Evolutionary conservation across 2,113 vertebrate species (phyloP), one percentile per base, ranked within the genome.

Genomic region (Psilopogon haemacephalus): DNA sequence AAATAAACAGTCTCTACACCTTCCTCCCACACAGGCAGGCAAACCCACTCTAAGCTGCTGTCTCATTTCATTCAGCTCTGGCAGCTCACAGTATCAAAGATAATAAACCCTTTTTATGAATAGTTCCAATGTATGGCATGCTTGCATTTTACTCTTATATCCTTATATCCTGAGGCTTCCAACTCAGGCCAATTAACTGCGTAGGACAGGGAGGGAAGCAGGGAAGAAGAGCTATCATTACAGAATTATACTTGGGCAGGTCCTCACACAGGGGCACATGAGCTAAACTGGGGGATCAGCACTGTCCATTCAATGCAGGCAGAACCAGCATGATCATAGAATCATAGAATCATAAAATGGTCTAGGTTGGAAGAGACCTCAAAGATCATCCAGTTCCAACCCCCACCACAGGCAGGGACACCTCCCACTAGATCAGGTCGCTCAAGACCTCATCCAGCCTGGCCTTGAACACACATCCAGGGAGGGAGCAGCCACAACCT

Each of bases 1-100:
- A 97, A 96, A 95, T 75, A 95, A 94, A 94, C 75, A 88, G 69
- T 71, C 63, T 85, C 74, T 93, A 75, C 81, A 85, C 63, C 85
- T 91, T 93, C 85, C 69, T 93, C 92, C 85, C 69, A 88, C 91
- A 52, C 8, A 6, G 0, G 0, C 59, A 84, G 67, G 37, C 67
- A 79, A 79, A 78, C 11, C 20, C 28, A 37, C 58, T 89, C 60
- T 19, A 58, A 94, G 78, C 38, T 79, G 85, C 72, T 87, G 58
- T 69, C 90, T 94, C 79, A 33, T 87, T 96, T 95, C 76, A 86
- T 86, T 92, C 89, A 91, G 62, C 60, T 88, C 40, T 7, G 2
- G 65, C 60, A 83, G 73, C 67, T 80, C 75, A 64, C 54, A 67
- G 70, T 79, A 89, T 88, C 71, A 92, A 86, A 89, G 65, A 94